phyloP scores from a whole-genome alignment of 35 echinoderm and acorn worm species.

The Stichopus chloronotus region DNA sequence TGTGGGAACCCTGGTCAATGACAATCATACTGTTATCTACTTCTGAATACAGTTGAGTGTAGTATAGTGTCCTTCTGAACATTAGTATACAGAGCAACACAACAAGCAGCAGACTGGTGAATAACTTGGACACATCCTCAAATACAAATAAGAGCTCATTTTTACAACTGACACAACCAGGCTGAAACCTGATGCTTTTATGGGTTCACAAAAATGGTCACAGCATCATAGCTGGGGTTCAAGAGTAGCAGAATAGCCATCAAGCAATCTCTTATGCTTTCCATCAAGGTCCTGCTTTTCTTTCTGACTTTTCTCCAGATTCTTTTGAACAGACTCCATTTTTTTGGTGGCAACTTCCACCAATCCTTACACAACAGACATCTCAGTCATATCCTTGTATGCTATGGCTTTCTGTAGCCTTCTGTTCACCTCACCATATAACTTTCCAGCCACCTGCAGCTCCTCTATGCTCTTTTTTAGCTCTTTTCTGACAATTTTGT shows the following conservation, averaged over 20 bases:
- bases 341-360: constrained; percentile 46
- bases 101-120: background rate
- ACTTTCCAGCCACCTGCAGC: constrained; percentile 41
- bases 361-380: constrained; percentile 38
- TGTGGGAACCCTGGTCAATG: background rate
- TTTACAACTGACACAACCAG: background rate
- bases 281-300: constrained; percentile 46
- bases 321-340: constrained; percentile 45
- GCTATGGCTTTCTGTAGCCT: constrained; percentile 53
- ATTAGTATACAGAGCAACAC: background rate
- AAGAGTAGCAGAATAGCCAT: constrained; percentile 41
- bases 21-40: background rate
- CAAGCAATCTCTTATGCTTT: background rate
- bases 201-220: constrained; percentile 5
- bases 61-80: background rate
- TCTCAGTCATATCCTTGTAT: constrained; percentile 45
- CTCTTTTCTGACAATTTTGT: constrained; percentile 44
- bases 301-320: constrained; percentile 41
- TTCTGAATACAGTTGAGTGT: background rate
- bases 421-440: constrained; percentile 55
- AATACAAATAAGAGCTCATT: constrained; percentile 4
- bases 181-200: background rate
- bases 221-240: constrained; percentile 5
- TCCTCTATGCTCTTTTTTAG: constrained; percentile 24
- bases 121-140: constrained; percentile 2